These are phyloP conservation scores for Poecilobothrus nobilitatus DNA, from an alignment of 2,888 invertebrate species.

Conservation along the genomic window DNA sequence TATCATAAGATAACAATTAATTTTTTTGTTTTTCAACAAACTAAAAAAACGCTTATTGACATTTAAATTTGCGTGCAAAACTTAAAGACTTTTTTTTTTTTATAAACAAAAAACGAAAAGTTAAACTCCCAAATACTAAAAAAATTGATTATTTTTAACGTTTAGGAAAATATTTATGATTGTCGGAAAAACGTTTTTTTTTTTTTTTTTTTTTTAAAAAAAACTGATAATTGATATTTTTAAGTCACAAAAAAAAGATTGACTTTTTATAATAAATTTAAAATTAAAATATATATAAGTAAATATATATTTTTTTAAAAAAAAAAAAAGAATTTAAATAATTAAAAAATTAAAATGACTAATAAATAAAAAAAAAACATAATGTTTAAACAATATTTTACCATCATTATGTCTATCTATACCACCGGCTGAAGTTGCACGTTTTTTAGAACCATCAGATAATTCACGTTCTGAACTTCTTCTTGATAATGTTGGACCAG, in stretches of 20 bases:
- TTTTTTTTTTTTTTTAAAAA: too few species aligned
- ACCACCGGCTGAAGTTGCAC: constrained; percentile 64
- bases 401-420: constrained; percentile 60
- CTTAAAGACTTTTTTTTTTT: too few species aligned
- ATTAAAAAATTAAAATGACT: background rate
- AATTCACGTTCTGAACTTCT: constrained; percentile 78
- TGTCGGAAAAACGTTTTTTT: constrained; percentile 6
- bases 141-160: too few species aligned
- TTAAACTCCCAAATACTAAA: too few species aligned
- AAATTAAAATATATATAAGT: background rate
- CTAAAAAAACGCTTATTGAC: too few species aligned
- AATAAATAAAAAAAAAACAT: too few species aligned
- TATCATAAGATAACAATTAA: too few species aligned
- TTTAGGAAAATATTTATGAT: background rate
- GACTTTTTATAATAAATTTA: background rate
- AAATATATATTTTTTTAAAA: background rate
- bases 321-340: too few species aligned
- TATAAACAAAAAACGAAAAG: too few species aligned
- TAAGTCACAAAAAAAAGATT: background rate
- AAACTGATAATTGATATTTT: background rate
- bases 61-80: too few species aligned
- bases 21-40: too few species aligned
- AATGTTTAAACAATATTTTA: constrained; percentile 34
- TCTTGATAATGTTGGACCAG: constrained; percentile 68
- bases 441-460: constrained; percentile 60